These are phyloP conservation scores for Verasper variegatus DNA, from an alignment of 2,113 vertebrate genomes.

Conservation along the genomic window DNA sequence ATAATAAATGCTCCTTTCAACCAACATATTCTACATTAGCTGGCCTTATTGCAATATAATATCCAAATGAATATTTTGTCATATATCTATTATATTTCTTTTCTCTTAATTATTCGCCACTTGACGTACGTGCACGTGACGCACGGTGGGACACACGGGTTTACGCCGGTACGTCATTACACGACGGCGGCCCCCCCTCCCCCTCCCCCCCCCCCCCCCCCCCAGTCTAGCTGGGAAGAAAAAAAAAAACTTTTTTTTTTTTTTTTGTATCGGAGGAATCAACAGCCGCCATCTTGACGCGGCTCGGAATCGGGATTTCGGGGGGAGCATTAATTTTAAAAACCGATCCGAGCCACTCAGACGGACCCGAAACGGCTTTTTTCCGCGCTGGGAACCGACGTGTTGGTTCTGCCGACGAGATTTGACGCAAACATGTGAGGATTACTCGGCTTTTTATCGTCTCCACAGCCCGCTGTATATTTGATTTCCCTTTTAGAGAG, in stretches of 20 bases:
- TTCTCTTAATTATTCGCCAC: slow-evolving; percentile 6
- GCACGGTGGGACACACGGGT: slow-evolving; percentile 78
- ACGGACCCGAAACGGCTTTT: slow-evolving; percentile 80
- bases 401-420: slow-evolving; percentile 55
- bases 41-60: too few species aligned
- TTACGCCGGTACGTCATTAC: slow-evolving; percentile 81
- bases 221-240: slow-evolving; percentile 89
- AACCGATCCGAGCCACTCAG: slow-evolving; percentile 75
- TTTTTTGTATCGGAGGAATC: slow-evolving; percentile 94
- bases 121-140: slow-evolving; percentile 75
- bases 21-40: too few species aligned
- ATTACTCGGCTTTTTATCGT: slow-evolving; percentile 77
- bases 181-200: too few species aligned
- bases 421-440: slow-evolving; percentile 73
- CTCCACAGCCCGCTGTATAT: slow-evolving; percentile 80
- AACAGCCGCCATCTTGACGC: slow-evolving; percentile 98
- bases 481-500: slow-evolving; percentile 87
- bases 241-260: slow-evolving; percentile 88
- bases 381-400: slow-evolving; percentile 62
- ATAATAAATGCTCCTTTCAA: too few species aligned
- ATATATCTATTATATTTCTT: neutral
- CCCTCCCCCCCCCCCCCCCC: slow-evolving; percentile 76
- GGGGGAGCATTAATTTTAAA: slow-evolving; percentile 83
- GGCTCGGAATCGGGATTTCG: slow-evolving; percentile 90
- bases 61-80: neutral